phyloP scores from a whole-genome alignment of 2,113 vertebrate genomes.

The Glaucidium brasilianum region DNA sequence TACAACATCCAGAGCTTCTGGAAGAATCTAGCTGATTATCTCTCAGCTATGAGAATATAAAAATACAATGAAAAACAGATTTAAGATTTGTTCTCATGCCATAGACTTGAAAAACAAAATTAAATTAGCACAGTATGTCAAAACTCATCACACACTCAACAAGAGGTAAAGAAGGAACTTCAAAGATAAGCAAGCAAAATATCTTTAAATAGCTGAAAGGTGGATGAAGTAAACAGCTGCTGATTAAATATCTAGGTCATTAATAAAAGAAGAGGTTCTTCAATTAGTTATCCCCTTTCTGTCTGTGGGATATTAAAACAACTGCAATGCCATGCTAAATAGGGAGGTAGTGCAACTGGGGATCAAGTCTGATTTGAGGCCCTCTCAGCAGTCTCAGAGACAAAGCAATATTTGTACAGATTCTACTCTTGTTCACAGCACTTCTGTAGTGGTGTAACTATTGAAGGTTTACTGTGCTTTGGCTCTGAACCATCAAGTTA shows the following conservation, averaged over 20 bases:
- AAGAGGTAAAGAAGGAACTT: conserved; percentile 36
- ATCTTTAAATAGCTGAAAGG: not conserved
- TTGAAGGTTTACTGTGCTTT: not conserved
- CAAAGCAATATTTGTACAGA: not conserved
- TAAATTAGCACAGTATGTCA: not conserved
- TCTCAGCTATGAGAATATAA: not conserved
- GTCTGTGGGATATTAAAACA: not conserved
- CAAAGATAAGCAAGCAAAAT: not conserved
- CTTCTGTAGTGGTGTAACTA: not conserved
- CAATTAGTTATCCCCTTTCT: conserved; percentile 9
- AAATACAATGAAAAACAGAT: not conserved
- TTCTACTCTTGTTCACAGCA: not conserved
- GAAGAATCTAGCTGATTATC: not conserved
- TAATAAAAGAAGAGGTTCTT: conserved; percentile 29
- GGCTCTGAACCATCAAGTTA: not conserved
- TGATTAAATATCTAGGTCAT: conserved; percentile 12
- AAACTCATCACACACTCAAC: not conserved
- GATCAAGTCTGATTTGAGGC: not conserved
- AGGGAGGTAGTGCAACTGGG: not conserved
- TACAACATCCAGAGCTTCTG: not conserved
- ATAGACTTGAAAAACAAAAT: not conserved
- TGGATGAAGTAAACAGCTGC: not conserved
- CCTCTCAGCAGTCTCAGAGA: not conserved
- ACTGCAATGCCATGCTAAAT: not conserved
- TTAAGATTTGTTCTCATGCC: not conserved